Base-by-base conservation (phyloP, 2,113 vertebrate genomes). In the Tyrannus savana region DNA sequence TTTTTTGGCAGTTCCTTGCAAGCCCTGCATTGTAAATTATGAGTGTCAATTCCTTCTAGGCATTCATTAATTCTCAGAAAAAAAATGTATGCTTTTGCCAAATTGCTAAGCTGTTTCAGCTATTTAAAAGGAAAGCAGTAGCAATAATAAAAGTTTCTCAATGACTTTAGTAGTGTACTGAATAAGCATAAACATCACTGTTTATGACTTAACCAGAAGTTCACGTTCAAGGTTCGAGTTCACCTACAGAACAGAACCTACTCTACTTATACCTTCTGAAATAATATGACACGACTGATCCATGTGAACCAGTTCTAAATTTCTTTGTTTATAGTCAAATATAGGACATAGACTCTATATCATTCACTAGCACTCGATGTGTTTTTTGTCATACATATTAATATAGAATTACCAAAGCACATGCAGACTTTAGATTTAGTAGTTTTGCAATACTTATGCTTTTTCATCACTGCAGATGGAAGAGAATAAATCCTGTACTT, bases 141-240 rank as follows among this genome's bases (percentile, higher is more conserved):
- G 58, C 85, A 94, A 93, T 90, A 96, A 94, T 82, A 96, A 64
- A 97, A 89, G 79, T 87, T 97, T 56, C 84, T 96, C 78, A 71
- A 85, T 87, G 88, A 52, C 73, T 76, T 92, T 78, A 95, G 84
- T 41, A 93, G 85, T 62, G 49, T 96, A 94, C 85, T 94, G 80
- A 90, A 94, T 78, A 84, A 96, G 84, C 83, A 95, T 93, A 94
- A 94, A 94, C 52, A 87, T 91, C 68, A 85, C 28, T 77, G 91
- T 86, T 97, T 93, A 89, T 92, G 89, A 97, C 96, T 92, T 96
- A 83, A 96, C 72, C 82, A 97, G 87, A 97, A 95, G 71, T 91
- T 95, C 60, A 75, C 67, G 41, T 93, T 82, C 93, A 95, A 96
- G 64, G 59, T 92, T 96, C 63, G 89, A 19, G 94, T 97, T 96